Evolutionary conservation across 2,888 invertebrate genomes (phyloP).

Genomic region (Rhorus exstirpatorius): DNA sequence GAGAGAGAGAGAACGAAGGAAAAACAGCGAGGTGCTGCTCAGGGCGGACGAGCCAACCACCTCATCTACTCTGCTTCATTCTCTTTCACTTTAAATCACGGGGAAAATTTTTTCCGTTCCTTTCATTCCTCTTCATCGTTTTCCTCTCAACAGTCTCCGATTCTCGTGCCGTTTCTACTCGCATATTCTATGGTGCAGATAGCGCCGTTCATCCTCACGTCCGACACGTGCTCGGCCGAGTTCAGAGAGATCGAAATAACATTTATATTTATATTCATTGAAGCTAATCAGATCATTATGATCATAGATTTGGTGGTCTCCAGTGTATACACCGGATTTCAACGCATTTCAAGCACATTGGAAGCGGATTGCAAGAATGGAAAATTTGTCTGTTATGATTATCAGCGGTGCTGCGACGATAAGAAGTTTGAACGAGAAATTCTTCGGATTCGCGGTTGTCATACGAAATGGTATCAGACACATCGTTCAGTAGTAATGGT

Average conservation of each 20-base stretch:
- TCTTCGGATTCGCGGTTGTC: background rate
- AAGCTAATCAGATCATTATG: background rate
- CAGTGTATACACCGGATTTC: no score
- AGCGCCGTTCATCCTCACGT: constrained; percentile 24
- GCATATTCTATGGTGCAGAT: background rate
- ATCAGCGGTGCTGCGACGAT: no score
- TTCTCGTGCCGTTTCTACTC: background rate
- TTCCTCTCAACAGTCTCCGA: background rate
- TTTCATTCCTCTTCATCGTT: constrained; percentile 12
- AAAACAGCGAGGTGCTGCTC: constrained; percentile 34
- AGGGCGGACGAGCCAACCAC: constrained; percentile 30
- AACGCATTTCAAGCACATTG: no score
- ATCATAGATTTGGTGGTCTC: background rate
- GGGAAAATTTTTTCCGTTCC: constrained; percentile 18
- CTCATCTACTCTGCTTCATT: constrained; percentile 41
- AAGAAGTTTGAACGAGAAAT: background rate
- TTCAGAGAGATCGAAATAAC: background rate
- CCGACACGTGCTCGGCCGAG: constrained; percentile 6
- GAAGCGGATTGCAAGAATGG: no score
- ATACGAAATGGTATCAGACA: no score
- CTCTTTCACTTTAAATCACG: constrained; percentile 6
- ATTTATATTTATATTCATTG: background rate
- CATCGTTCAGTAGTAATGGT: no score
- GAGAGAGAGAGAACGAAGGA: constrained; percentile 24
- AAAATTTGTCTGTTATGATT: no score